A percentile compares a stretch with the other conserved stretches of the same genome.
These are phyloP conservation scores for Ardeotis arabs DNA, from an alignment of 2,113 vertebrate species.

Conservation along the genomic window DNA sequence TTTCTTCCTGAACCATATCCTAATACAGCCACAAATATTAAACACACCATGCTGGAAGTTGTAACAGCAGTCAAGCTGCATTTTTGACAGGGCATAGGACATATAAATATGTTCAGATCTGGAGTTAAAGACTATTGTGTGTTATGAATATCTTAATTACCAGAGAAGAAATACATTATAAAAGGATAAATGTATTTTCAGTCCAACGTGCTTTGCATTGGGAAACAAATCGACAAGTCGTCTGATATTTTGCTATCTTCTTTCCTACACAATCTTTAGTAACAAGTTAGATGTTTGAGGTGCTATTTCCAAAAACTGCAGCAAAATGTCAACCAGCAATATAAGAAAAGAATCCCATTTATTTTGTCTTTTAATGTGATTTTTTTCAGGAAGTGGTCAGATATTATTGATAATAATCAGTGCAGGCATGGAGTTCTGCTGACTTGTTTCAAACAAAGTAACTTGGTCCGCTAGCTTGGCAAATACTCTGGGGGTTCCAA, in stretches of 20 bases:
- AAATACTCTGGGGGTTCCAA: conserved; percentile 90
- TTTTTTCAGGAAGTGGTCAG: conserved; percentile 69
- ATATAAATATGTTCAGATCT: conserved; percentile 62
- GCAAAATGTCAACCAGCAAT: conserved; percentile 64
- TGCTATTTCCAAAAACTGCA: conserved; percentile 68
- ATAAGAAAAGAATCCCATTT: conserved; percentile 56
- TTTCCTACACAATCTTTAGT: conserved; percentile 68
- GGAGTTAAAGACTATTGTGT: conserved; percentile 60
- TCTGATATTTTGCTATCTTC: conserved; percentile 61
- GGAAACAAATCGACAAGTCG: conserved; percentile 69
- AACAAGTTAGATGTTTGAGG: conserved; percentile 64
- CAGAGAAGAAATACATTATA: conserved; percentile 73
- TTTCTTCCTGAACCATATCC: conserved; percentile 57
- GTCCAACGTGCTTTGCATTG: conserved; percentile 75
- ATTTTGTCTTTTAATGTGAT: conserved; percentile 43
- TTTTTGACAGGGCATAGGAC: conserved; percentile 60
- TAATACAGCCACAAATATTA: conserved; percentile 69
- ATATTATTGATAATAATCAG: conserved; percentile 90
- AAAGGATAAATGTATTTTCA: conserved; percentile 68
- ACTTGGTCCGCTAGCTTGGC: conserved; percentile 87
- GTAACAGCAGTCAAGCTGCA: conserved; percentile 64
- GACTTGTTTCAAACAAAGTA: conserved; percentile 88
- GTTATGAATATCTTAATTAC: conserved; percentile 70
- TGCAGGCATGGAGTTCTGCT: conserved; percentile 92
- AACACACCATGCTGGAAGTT: conserved; percentile 67